These are phyloP conservation scores for Dasyprocta punctata DNA, from an alignment of 2,113 vertebrate genomes.

Conservation along the genomic window DNA sequence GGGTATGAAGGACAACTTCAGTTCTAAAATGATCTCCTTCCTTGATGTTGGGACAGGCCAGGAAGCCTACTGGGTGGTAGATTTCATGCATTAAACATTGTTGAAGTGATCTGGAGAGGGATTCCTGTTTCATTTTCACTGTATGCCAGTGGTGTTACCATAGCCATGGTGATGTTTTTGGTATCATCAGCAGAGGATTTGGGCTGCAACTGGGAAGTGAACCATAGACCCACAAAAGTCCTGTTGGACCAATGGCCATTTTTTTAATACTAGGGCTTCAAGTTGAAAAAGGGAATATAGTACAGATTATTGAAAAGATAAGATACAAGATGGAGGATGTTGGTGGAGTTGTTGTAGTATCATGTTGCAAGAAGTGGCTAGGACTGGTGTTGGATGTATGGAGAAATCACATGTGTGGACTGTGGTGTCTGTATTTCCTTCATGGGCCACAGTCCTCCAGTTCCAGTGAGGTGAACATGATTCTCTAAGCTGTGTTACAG, in stretches of 20 bases:
- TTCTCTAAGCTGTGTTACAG: background rate
- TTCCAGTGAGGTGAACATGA: background rate
- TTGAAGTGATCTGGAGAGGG: background rate
- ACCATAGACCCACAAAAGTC: background rate
- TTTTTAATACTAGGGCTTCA: constrained; percentile 41
- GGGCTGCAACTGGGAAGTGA: background rate
- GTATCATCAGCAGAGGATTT: constrained; percentile 7
- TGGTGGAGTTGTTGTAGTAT: background rate
- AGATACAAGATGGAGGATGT: background rate
- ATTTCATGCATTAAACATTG: background rate
- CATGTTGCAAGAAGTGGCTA: background rate
- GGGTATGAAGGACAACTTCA: background rate
- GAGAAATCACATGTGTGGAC: background rate
- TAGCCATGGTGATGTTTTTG: constrained; percentile 37
- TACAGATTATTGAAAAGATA: background rate
- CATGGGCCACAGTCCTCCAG: background rate
- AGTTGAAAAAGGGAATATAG: background rate
- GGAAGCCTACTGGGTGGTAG: background rate
- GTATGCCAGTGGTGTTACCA: background rate
- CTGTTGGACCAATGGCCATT: background rate
- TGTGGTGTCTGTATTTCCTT: background rate
- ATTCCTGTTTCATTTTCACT: background rate
- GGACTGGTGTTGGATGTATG: background rate
- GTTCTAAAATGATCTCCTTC: background rate
- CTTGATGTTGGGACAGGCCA: background rate